Evolutionary conservation across 1,140 invertebrate genomes (phyloP).

Genomic region (Drosophila sulfurigaster): DNA sequence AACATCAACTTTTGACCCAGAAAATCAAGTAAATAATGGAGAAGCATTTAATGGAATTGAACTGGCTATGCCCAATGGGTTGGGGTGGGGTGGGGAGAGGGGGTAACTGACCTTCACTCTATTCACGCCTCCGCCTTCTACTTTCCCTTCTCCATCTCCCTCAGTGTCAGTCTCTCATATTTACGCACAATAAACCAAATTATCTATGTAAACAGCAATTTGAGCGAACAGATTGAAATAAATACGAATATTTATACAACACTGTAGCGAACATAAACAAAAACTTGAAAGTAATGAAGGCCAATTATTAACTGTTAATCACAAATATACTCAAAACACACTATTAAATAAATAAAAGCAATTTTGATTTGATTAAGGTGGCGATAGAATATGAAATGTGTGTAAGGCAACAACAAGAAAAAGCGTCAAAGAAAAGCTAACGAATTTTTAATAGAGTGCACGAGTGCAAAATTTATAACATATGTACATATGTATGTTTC

Average conservation of each 20-base stretch:
- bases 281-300: slow-evolving; percentile 57
- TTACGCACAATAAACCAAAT: slow-evolving; percentile 34
- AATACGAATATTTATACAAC: slow-evolving; percentile 10
- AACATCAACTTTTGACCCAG: slow-evolving; percentile 62
- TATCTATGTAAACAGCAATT: slow-evolving; percentile 19
- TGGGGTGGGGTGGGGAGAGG: background rate
- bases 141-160: no score
- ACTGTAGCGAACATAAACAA: slow-evolving; percentile 47
- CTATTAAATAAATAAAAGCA: background rate
- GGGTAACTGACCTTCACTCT: slow-evolving; percentile 21
- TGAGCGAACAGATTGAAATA: slow-evolving; percentile 24
- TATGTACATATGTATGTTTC: slow-evolving; percentile 4
- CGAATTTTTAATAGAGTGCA: slow-evolving; percentile 69
- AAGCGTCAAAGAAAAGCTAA: slow-evolving; percentile 34
- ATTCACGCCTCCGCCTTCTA: no score
- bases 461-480: slow-evolving; percentile 62
- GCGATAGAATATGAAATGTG: slow-evolving; percentile 51
- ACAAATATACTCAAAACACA: slow-evolving; percentile 20
- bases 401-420: slow-evolving; percentile 49
- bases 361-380: slow-evolving; percentile 9
- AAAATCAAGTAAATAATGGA: slow-evolving; percentile 35
- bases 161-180: slow-evolving; percentile 14
- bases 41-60: slow-evolving; percentile 20
- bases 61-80: background rate
- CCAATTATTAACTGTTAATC: slow-evolving; percentile 72